A percentile compares a stretch with the other conserved stretches of the same genome.
These are phyloP conservation scores for Antheraea assamensis DNA, from an alignment of 2,888 invertebrate genomes.

Conservation along the genomic window DNA sequence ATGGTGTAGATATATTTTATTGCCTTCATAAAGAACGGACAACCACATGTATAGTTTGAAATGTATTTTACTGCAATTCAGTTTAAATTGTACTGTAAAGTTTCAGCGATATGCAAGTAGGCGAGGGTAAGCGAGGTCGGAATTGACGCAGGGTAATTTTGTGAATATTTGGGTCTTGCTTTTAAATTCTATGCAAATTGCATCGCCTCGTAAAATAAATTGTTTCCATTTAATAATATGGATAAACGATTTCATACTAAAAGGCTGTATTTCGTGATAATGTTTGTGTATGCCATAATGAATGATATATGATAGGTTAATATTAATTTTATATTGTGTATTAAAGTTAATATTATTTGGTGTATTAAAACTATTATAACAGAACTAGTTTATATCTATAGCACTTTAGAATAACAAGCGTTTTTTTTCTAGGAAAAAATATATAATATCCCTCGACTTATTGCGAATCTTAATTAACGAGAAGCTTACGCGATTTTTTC, in stretches of 20 bases:
- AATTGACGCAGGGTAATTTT: not conserved
- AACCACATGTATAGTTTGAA: not conserved
- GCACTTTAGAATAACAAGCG: not conserved
- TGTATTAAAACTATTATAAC: not conserved
- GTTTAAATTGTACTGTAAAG: not conserved
- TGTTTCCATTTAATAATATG: not conserved
- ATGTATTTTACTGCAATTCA: not conserved
- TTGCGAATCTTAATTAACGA: not conserved
- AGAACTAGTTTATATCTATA: not conserved
- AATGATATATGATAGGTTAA: not conserved
- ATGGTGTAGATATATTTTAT: too few species aligned
- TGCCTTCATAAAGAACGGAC: not conserved
- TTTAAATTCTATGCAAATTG: constrained; percentile 1
- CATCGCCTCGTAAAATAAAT: not conserved
- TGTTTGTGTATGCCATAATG: not conserved
- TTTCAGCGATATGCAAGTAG: not conserved
- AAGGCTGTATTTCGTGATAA: not conserved
- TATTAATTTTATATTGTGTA: not conserved
- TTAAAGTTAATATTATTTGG: not conserved
- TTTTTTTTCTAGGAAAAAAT: not conserved
- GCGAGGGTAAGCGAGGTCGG: not conserved
- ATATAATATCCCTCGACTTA: not conserved
- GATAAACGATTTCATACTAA: not conserved
- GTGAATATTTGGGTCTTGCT: not conserved
- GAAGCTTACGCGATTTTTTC: not conserved